Evolutionary conservation across 1,140 invertebrate genomes (phyloP).

Genomic region (Micrasema minimum): DNA sequence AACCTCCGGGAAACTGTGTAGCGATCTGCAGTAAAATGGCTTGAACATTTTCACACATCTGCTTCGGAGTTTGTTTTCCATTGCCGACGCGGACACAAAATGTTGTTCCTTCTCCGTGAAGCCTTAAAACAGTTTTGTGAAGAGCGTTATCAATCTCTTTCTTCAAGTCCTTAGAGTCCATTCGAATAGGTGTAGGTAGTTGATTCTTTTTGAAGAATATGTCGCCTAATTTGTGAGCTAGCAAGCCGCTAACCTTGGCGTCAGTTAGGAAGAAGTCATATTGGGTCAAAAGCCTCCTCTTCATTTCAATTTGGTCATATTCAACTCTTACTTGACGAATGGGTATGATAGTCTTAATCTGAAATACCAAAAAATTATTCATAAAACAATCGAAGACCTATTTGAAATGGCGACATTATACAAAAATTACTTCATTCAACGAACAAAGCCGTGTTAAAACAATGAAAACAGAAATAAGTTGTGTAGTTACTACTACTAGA

Average conservation of each 20-base stretch:
- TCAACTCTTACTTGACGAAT: conserved; percentile 72
- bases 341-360: conserved; percentile 68
- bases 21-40: conserved; percentile 64
- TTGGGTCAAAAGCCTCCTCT: conserved; percentile 68
- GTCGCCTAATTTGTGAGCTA: conserved; percentile 71
- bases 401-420: no score
- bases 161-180: conserved; percentile 67
- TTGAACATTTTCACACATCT: conserved; percentile 70
- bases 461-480: no score
- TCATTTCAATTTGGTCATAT: conserved; percentile 74
- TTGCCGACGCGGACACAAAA: conserved; percentile 69
- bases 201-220: conserved; percentile 72
- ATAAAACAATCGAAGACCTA: no score
- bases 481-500: no score
- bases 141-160: conserved; percentile 69
- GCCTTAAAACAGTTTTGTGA: conserved; percentile 67
- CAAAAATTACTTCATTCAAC: no score
- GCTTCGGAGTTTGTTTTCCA: conserved; percentile 64
- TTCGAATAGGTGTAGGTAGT: conserved; percentile 68
- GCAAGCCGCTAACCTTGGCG: conserved; percentile 70
- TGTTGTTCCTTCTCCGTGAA: conserved; percentile 69
- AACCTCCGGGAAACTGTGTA: conserved; percentile 71
- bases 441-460: no score
- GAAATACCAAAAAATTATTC: no score
- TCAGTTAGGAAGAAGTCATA: conserved; percentile 75